Evolutionary conservation across 2,888 invertebrate genomes (phyloP), one percentile per base, ranked within the genome.

Genomic region (Plebejus melissa): DNA sequence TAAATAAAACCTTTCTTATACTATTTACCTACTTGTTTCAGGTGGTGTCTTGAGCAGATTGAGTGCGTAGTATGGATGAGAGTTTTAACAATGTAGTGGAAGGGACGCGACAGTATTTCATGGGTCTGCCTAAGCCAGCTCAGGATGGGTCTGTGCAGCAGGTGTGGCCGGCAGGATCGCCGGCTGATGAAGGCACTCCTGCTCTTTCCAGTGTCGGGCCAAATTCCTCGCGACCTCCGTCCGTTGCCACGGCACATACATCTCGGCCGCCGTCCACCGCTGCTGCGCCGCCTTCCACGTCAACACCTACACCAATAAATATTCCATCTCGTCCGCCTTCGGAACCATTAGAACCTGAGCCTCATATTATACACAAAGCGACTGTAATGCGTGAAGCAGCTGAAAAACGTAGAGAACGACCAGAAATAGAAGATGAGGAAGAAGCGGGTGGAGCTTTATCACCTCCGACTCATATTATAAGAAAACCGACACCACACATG

Each of bases 71-170:
- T 94, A 96, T 96, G 96, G 96, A 96, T 94, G 95, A 95, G 90
- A 95, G 95, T 92, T 88, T 91, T 94, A 96, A 95, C 92, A 96
- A 96, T 95, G 96, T 96, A 93, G 94, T 97, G 95, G 96, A 96
- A 95, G 96, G 96, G 91, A 96, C 96, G 88, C 96, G 97, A 88
- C 96, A 96, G 94, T 97, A 96, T 93, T 97, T 96, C 90, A 96
- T 96, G 95, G 96, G 96, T 87, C 93, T 97, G 87, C 96, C 97
- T 80, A 94, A 94, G 84, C 93, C 93, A 84, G 90, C 88, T 80
- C 90, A 89, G 82, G 86, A 90, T 81, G 83, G 88, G 81, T 82
- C 87, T 83, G 89, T 88, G 60, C 91, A 90, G 80, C 82, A 87
- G 32, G 84, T 86, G 80, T 92, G 91, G 91, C 86, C 88, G 28